phyloP scores from a whole-genome alignment of 2,113 vertebrate genomes.

The Triplophysa dalaica region DNA sequence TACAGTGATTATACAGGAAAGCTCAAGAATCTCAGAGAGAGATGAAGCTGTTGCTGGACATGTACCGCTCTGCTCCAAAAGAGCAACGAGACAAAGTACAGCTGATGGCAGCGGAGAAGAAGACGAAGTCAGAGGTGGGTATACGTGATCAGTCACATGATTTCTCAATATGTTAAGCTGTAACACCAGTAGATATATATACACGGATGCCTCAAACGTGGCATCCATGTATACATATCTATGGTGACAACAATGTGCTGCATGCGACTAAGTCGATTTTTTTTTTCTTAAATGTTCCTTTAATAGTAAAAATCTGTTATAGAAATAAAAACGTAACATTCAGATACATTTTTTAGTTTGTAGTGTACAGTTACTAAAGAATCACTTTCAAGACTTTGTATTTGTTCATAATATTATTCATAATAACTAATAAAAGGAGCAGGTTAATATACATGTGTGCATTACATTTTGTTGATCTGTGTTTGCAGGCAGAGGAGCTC shows the following conservation, averaged over 20 bases:
- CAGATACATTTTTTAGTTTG: too few species aligned
- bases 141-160: not conserved
- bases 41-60: constrained; percentile 95
- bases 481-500: constrained; percentile 86
- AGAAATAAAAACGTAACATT: too few species aligned
- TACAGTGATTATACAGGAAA: constrained; percentile 74
- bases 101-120: constrained; percentile 97
- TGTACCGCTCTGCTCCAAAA: constrained; percentile 96
- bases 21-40: constrained; percentile 96
- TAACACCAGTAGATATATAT: too few species aligned
- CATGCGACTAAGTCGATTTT: too few species aligned
- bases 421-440: not conserved
- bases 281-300: too few species aligned
- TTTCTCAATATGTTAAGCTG: not conserved
- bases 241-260: too few species aligned
- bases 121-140: constrained; percentile 91
- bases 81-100: constrained; percentile 98
- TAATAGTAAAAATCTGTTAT: too few species aligned
- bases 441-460: not conserved
- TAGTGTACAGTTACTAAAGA: too few species aligned
- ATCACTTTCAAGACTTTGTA: too few species aligned
- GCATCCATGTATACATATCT: too few species aligned
- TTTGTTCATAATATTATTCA: too few species aligned
- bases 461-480: not conserved
- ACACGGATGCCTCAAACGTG: too few species aligned